Conservation (phyloP, 2,113 vertebrate species). For the Myanophis thanlyinensis region DNA sequence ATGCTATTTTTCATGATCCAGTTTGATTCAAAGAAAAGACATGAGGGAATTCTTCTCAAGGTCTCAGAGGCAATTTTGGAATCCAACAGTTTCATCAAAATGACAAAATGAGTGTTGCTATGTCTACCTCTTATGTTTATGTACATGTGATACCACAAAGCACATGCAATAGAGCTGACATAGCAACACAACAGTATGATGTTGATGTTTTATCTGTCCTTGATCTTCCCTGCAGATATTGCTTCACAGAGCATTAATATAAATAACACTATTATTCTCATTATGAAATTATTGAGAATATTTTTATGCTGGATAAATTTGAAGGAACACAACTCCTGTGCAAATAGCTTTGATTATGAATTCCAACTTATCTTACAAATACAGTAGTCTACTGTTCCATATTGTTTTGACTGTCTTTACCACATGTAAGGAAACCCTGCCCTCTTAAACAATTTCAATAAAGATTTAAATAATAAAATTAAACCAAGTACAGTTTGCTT, state of each 20-base stretch:
- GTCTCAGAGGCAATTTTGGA: neutral
- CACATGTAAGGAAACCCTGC: neutral
- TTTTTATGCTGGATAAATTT: neutral
- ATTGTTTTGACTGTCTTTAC: neutral
- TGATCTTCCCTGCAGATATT: neutral
- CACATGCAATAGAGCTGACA: neutral
- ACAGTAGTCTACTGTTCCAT: neutral
- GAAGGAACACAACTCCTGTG: neutral
- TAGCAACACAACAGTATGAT: neutral
- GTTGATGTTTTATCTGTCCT: neutral
- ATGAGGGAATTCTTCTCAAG: neutral
- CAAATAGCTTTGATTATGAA: neutral
- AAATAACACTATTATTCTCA: neutral
- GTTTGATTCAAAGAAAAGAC: neutral
- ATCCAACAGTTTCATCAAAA: neutral
- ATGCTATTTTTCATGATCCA: neutral
- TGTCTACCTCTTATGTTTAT: neutral
- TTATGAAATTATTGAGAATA: neutral
- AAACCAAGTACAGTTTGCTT: neutral
- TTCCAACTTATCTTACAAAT: neutral
- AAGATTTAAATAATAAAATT: conserved; percentile 1
- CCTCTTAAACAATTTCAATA: neutral
- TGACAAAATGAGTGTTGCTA: neutral
- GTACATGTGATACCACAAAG: neutral
- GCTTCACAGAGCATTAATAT: neutral